phyloP scores from a whole-genome alignment of 2,888 invertebrate species.

The Heteromyza rotundicornis region DNA sequence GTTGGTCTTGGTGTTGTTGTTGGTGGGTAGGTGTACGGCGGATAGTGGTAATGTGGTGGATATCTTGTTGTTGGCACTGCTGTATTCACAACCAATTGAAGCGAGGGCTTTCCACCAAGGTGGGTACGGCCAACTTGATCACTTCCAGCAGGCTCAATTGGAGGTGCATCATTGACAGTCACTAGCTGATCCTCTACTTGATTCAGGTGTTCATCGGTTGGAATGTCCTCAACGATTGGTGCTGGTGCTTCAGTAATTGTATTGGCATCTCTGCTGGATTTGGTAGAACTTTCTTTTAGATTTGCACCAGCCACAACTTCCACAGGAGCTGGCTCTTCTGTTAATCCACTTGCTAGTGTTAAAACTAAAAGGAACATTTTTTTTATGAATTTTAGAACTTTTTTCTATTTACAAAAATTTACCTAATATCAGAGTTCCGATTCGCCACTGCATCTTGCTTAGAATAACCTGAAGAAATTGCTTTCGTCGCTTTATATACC shows the following conservation, averaged over 20 bases:
- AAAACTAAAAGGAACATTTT: not conserved
- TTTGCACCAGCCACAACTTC: not conserved
- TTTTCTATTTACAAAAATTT: too few species aligned
- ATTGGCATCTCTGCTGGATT: not conserved
- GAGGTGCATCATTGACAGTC: not conserved
- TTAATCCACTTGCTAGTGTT: not conserved
- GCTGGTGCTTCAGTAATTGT: not conserved
- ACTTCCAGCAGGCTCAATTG: too few species aligned
- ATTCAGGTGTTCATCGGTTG: too few species aligned
- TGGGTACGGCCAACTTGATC: not conserved
- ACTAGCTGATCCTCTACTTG: too few species aligned
- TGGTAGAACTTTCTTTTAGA: not conserved
- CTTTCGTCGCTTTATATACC: not conserved
- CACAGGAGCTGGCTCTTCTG: not conserved
- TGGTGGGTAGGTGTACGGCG: constrained; percentile 20
- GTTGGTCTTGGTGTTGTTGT: not conserved
- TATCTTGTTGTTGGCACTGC: constrained; percentile 30
- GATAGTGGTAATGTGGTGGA: constrained; percentile 5
- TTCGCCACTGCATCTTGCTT: not conserved
- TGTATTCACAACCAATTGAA: not conserved
- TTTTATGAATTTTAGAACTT: too few species aligned
- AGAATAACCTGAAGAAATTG: not conserved
- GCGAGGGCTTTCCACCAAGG: not conserved
- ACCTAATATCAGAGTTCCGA: not conserved
- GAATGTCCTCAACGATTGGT: too few species aligned